Percentiles rank a stretch among this genome's conserved stretches.
Evolutionary conservation across 2,797 vertebrate genomes (phyloP).

Genomic region (Phalloptychus januarius): DNA sequence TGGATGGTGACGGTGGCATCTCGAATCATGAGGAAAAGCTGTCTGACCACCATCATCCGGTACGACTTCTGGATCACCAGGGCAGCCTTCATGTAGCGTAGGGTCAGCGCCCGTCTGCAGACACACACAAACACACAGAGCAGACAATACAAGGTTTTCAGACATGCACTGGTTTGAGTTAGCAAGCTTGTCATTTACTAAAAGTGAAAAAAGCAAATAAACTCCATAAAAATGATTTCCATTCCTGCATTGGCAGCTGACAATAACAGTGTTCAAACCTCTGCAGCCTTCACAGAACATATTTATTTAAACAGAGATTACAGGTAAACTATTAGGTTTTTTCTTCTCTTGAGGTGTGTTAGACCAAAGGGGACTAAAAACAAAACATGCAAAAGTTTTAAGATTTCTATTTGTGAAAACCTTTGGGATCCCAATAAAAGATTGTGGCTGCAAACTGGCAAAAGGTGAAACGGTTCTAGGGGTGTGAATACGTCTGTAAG

Average conservation of each 20-base stretch:
- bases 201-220: background rate
- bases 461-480: background rate
- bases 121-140: background rate
- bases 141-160: background rate
- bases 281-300: background rate
- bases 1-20: constrained; percentile 79
- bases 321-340: background rate
- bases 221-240: background rate
- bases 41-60: constrained; percentile 74
- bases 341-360: background rate
- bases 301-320: background rate
- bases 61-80: constrained; percentile 80
- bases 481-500: background rate
- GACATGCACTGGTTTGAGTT: background rate
- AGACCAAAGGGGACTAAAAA: background rate
- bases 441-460: too few relatives aligned
- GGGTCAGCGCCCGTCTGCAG: constrained; percentile 62
- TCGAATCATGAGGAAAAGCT: constrained; percentile 62
- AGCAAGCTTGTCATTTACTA: background rate
- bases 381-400: background rate
- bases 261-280: background rate
- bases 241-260: too few relatives aligned
- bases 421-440: background rate
- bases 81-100: constrained; percentile 78
- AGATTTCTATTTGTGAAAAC: background rate